phyloP scores from a whole-genome alignment of 2,797 vertebrate species.

The Denticeps clupeoides region DNA sequence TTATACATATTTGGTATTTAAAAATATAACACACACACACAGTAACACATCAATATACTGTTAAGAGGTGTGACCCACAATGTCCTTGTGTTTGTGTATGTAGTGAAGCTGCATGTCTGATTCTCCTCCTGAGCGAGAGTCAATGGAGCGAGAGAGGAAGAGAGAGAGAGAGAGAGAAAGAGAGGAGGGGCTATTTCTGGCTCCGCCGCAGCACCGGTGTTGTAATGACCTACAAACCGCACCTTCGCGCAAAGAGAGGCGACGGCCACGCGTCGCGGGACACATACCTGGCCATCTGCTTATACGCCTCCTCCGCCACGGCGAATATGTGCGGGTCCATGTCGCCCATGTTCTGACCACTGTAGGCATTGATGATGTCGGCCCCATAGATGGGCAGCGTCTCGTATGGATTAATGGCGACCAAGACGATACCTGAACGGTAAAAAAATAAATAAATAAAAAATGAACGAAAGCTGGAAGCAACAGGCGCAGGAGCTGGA shows the following conservation, averaged over 20 bases:
- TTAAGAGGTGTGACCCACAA: too few species aligned
- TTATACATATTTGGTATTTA: background rate
- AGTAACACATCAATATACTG: background rate
- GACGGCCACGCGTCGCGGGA: background rate
- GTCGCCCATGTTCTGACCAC: slow-evolving; percentile 97
- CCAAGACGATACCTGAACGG: slow-evolving; percentile 82
- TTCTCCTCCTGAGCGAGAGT: too few species aligned
- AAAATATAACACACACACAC: background rate
- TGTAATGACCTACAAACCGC: slow-evolving; percentile 51
- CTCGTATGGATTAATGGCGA: slow-evolving; percentile 97
- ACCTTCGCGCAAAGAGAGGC: background rate
- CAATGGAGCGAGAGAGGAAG: background rate
- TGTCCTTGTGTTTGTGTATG: background rate
- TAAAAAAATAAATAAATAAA: background rate
- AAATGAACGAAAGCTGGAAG: too few species aligned
- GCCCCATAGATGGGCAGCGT: slow-evolving; percentile 88
- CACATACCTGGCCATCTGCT: slow-evolving; percentile 96
- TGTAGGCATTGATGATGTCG: slow-evolving; percentile 97
- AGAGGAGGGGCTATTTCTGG: slow-evolving; percentile 40
- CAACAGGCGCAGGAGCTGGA: slow-evolving; percentile 17
- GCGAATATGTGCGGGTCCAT: slow-evolving; percentile 99
- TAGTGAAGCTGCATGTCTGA: too few species aligned
- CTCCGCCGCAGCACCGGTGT: slow-evolving; percentile 26
- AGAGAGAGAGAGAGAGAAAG: background rate
- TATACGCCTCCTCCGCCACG: slow-evolving; percentile 95